A percentile compares a stretch with the other conserved stretches of the same genome.
Evolutionary conservation across 2,113 vertebrate genomes (phyloP).

Genomic region (Seriola aureovittata): DNA sequence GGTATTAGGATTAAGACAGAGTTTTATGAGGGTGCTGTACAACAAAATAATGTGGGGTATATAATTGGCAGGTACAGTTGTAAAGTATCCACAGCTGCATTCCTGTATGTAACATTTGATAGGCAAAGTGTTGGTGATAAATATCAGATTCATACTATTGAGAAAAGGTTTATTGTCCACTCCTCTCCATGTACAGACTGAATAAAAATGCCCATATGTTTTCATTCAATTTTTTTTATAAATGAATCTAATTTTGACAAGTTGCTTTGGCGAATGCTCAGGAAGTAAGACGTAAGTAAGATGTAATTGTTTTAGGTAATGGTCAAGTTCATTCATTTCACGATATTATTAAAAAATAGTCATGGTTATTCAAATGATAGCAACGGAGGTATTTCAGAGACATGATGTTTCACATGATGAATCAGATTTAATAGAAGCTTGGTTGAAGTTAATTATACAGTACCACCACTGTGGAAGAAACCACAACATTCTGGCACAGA

Average conservation of each 20-base stretch:
- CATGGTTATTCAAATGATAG: slow-evolving; percentile 11
- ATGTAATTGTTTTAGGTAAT: slow-evolving; percentile 27
- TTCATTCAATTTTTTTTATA: slow-evolving; percentile 31
- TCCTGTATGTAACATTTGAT: slow-evolving; percentile 29
- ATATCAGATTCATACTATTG: slow-evolving; percentile 28
- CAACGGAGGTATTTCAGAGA: slow-evolving; percentile 18
- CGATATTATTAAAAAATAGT: slow-evolving; percentile 15
- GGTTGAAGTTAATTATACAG: slow-evolving; percentile 34
- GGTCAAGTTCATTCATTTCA: slow-evolving; percentile 15
- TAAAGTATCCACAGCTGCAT: slow-evolving; percentile 14
- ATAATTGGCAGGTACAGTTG: slow-evolving; percentile 24
- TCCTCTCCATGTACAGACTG: slow-evolving; percentile 11
- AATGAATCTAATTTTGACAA: slow-evolving; percentile 30
- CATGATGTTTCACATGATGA: slow-evolving; percentile 36
- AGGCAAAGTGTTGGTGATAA: slow-evolving; percentile 39
- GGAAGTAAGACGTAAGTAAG: slow-evolving; percentile 16
- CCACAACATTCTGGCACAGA: slow-evolving; percentile 43
- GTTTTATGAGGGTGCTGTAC: slow-evolving; percentile 48
- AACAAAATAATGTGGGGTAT: background rate
- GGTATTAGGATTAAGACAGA: slow-evolving; percentile 45
- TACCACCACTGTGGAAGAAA: slow-evolving; percentile 23
- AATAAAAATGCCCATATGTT: slow-evolving; percentile 40
- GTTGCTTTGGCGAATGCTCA: slow-evolving; percentile 24
- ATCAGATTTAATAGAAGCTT: slow-evolving; percentile 53
- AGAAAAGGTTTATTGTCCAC: slow-evolving; percentile 27